These are phyloP conservation scores for Pseudochaenichthys georgianus DNA, from an alignment of 2,797 vertebrate genomes.

Conservation along the genomic window DNA sequence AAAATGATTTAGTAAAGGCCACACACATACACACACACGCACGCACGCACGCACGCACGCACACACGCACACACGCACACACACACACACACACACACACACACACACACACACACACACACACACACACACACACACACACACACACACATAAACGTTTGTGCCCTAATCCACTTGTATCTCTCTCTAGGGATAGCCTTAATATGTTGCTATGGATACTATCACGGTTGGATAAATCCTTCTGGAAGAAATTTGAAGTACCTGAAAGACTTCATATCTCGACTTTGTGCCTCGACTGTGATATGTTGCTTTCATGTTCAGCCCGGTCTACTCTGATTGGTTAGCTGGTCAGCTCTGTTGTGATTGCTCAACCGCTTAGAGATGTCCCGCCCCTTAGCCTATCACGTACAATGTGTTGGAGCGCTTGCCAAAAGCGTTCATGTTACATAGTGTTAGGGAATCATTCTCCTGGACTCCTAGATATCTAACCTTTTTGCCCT, in stretches of 20 bases:
- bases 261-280: slow-evolving; percentile 1
- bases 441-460: no score
- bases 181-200: slow-evolving; percentile 47
- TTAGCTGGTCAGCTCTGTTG: no score
- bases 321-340: no score
- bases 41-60: slow-evolving; percentile 15
- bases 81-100: slow-evolving; percentile 4
- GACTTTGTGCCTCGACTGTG: no score
- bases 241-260: slow-evolving; percentile 21
- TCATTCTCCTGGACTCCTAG: no score
- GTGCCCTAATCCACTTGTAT: slow-evolving; percentile 19
- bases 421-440: no score
- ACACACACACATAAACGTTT: slow-evolving; percentile 17
- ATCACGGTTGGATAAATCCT: slow-evolving; percentile 13
- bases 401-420: no score
- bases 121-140: slow-evolving; percentile 1
- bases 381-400: no score
- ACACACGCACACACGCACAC: slow-evolving; percentile 3
- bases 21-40: slow-evolving; percentile 19
- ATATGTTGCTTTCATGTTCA: no score
- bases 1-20: slow-evolving; percentile 75
- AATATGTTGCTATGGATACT: slow-evolving; percentile 72
- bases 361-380: no score
- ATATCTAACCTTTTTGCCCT: no score
- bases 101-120: slow-evolving; percentile 28